A percentile compares a stretch with the other conserved stretches of the same genome.
Evolutionary conservation across 2,888 invertebrate species (phyloP).

Genomic region (Calameuta pallipes): DNA sequence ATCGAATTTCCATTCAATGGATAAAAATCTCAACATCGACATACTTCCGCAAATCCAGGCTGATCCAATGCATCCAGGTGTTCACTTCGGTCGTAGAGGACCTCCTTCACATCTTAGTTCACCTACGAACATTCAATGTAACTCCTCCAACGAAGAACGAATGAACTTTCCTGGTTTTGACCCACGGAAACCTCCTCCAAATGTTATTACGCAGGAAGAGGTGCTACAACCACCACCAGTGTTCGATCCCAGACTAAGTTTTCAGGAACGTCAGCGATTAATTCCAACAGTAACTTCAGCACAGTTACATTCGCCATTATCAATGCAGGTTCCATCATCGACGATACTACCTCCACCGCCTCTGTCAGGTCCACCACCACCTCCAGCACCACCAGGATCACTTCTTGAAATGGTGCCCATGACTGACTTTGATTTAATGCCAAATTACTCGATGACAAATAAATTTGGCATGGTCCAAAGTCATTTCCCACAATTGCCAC

Average conservation of each 20-base stretch:
- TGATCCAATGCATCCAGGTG: neutral
- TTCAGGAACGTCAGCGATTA: conserved; percentile 30
- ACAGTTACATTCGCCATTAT: conserved; percentile 9
- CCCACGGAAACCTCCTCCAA: conserved; percentile 27
- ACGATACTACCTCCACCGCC: conserved; percentile 24
- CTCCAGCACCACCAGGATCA: conserved; percentile 7
- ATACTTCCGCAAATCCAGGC: neutral
- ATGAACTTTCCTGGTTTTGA: conserved; percentile 32
- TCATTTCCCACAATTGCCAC: neutral
- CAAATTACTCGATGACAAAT: neutral
- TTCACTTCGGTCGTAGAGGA: neutral
- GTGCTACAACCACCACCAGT: conserved; percentile 36
- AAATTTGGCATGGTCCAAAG: neutral
- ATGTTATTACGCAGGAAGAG: conserved; percentile 21
- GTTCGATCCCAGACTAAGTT: conserved; percentile 42
- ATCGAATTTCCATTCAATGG: neutral
- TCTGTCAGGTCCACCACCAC: conserved; percentile 13
- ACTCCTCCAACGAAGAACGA: neutral
- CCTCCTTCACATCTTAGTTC: neutral
- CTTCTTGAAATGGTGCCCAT: neutral
- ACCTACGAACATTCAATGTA: neutral
- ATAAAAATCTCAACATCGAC: neutral
- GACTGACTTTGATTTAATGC: neutral
- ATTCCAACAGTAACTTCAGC: conserved; percentile 13
- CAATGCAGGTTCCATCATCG: conserved; percentile 6